Evolutionary conservation across 2,113 vertebrate genomes (phyloP), one percentile per base, ranked within the genome.

Genomic region (Pandion haliaetus): DNA sequence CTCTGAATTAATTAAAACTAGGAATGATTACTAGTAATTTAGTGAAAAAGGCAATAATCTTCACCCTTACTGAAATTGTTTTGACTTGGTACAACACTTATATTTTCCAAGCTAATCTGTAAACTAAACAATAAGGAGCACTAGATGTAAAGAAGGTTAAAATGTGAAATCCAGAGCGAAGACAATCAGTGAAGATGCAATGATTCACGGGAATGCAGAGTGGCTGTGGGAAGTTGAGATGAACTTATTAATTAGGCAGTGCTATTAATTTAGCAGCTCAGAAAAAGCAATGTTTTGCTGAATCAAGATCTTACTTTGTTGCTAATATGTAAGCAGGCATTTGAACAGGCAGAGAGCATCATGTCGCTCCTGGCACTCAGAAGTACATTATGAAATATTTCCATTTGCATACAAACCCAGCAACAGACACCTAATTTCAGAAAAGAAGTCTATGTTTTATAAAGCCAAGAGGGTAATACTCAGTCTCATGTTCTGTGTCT

Each of bases 1-100:
- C 17, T 4, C 44, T 62, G 52, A 45, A 10, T 40, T 93, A 97
- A 96, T 94, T 93, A 92, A 95, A 89, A 44, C n/a, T 87, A 77
- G 38, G 34, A 95, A 45, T 20, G 38, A 73, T 76, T 96, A 92
- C n/a, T 59, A 74, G 38, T 31, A 92, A 90, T 66, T 71, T 45
- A 70, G 83, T 91, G 24, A 69, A 82, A 92, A 71, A 57, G 8
- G 8, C 45, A 59, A 72, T 63, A 95, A 66, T 72, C 73, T 74
- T 84, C 44, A 82, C 67, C 65, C 4, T 12, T 54, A 55, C 50
- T 74, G 71, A 82, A 94, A 77, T 38, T 90, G 25, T 34, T 62
- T 86, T 77, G 81, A 92, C 55, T 82, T 67, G 38, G 65, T 10
- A 61, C 28, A 72, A 71, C 71, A 63, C 32, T 76, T 86, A 5